Base-by-base conservation (phyloP, 2,113 vertebrate genomes). In the Cololabis saira region DNA sequence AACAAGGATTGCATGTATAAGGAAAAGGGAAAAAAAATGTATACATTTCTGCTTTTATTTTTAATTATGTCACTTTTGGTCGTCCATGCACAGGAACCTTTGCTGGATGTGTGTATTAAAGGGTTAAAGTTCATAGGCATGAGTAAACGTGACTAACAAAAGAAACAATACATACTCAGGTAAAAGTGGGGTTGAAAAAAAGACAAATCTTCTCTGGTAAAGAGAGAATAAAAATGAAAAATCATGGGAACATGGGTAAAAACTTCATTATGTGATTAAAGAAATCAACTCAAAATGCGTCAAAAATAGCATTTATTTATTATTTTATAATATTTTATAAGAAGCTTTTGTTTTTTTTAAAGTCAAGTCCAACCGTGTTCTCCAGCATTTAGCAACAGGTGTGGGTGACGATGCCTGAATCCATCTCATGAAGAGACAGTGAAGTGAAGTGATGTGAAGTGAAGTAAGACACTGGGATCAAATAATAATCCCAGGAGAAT, bases 381-480 rank as follows among this genome's bases (percentile, higher is more conserved):
- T 62, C 16, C 48, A 47, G 3, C 12, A 14, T 18, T 55, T 45
- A 51, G 33, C 50, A 64, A 60, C 62, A 76, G 41, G 56, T 72
- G 53, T 21, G n/a, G 54, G 42, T 22, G 53, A 57, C 44, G 16
- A 51, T 44, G 50, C 44, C 40, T 49, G 12, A 67, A 76, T 69
- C 12, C 21, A 16, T 17, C 19, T 33, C 12, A 17, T 54, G 30
- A 57, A 43, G 43, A 66, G 13, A 71, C 57, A 9, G 17, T 47
- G 55, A 58, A 45, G 45, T 42, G 19, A 53, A 62, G 61, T 53
- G n/a, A 53, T 51, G 61, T 53, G n/a, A 59, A 69, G 21, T 45
- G 61, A 51, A 50, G 24, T 27, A 5, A 27, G 24, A 59, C 40
- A 33, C 1, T 18, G 41, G 61, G 17, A 53, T 47, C 17, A 60